Base-by-base conservation (phyloP, 1,140 invertebrate genomes). In the Cydia amplana region DNA sequence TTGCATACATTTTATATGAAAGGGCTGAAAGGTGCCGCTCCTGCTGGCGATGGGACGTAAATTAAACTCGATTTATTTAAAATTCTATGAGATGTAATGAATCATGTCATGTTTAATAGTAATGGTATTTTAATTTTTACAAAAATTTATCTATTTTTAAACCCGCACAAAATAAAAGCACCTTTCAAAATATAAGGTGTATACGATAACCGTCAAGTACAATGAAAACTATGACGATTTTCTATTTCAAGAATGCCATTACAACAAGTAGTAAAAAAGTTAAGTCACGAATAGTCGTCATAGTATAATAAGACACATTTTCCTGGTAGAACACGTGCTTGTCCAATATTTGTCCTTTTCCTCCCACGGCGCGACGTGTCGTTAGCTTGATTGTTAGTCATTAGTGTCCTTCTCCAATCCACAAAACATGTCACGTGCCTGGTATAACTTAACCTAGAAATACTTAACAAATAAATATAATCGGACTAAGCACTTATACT, bases 311-410 rank as follows among this genome's bases (percentile, higher is more conserved):
- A 18, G 51, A 18, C 16, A 55, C 51, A 18, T 55, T 18, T 55
- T 67, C 25, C 16, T 67, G 64, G 25, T 67, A 32, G 4, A 1
- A 40, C 65, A 36, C 65, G 65, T 40, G 28, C 28, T 18, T 40
- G n/a, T 5, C n/a, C 65, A 36, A 70, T 70, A 70, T 70, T 70
- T 70, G 65, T 70, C 65, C 6, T 70, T 16, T 40, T 36, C 32
- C 65, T n/a, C 65, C 32, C 65, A 70, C 64, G 65, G 32, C 12
- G 49, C 32, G 65, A n/a, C 65, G 65, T 36, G 32, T 70, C 65
- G 65, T 70, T 70, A 70, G 32, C 65, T 70, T 70, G 32, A 70
- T 43, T 70, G 65, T 70, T 14, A 20, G 65, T 70, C 65, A 70
- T 70, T 70, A 70, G 32, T 43, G n/a, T 70, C 32, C 65, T 60